Base-by-base conservation (phyloP, 2,797 vertebrate species). In the Gambusia yucatana region DNA sequence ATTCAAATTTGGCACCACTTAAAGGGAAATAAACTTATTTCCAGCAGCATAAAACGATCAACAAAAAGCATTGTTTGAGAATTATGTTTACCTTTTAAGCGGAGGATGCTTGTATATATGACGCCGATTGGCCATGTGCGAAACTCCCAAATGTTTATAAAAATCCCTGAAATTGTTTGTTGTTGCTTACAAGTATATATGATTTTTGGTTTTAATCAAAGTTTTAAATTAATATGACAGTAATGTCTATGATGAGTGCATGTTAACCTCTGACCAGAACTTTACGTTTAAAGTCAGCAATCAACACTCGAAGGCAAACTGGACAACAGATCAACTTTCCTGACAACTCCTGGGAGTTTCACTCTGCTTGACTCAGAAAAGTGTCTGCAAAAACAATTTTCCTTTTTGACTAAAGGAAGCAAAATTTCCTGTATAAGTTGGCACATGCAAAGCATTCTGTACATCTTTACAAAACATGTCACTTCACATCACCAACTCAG, bases 271-370 rank as follows among this genome's bases (percentile, higher is more conserved):
- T 41, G 39, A 22, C 39, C 20, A 41, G 36, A 69, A 69, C 36
- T 13, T 69, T 25, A 20, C 6, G 8, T 50, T 75, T 72, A 20
- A 20, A 47, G 67, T 73, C 57, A 44, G 17, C 4, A 77, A 69
- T 59, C 8, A 10, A 36, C 16, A 57, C 14, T 39, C 39, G 72
- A 28, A 33, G 72, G 63, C 63, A 73, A 84, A 43, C 16, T 22
- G 43, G 36, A 67, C 33, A 50, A 52, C 17, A 65, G 36, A 52
- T 17, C 48, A 13, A 9, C 52, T 41, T 73, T 65, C 75, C 70
- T 82, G 41, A 65, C 52, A 74, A 69, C 57, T 88, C 76, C 76
- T 73, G 79, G 79, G 73, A 77, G 41, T 71, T 82, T 81, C 4
- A 67, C 39, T 84, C 71, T 75, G 44, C 77, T 61, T 81, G 70